phyloP scores from a whole-genome alignment of 2,888 invertebrate genomes.

The Caenorhabditis wallacei region DNA sequence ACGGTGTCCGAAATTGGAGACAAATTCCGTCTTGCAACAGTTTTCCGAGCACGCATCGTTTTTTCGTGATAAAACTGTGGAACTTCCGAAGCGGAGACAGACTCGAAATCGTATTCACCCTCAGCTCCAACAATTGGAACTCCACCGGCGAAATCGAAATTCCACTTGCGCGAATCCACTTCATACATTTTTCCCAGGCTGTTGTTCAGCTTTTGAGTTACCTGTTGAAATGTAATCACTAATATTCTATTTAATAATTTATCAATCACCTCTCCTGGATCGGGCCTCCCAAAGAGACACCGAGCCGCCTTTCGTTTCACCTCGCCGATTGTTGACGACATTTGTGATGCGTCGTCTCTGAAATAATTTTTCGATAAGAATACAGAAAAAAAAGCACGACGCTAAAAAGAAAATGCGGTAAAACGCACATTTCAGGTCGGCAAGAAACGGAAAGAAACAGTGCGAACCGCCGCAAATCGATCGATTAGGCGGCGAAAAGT shows the following conservation, averaged over 20 bases:
- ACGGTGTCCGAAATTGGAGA: constrained; percentile 41
- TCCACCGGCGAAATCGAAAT: constrained; percentile 54
- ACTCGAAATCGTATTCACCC: constrained; percentile 50
- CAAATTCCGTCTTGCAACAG: constrained; percentile 7
- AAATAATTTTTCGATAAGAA: constrained; percentile 40
- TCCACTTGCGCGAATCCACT: constrained; percentile 36
- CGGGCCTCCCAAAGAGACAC: constrained; percentile 60
- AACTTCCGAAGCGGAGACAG: constrained; percentile 39
- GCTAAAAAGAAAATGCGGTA: constrained; percentile 42
- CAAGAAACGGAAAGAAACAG: constrained; percentile 36
- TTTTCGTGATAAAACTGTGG: constrained; percentile 51
- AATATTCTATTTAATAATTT: not conserved
- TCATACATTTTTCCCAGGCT: constrained; percentile 24
- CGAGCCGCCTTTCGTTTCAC: constrained; percentile 44
- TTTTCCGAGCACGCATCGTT: constrained; percentile 28
- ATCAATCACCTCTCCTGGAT: constrained; percentile 40
- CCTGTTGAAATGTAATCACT: not conserved
- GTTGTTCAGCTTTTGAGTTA: constrained; percentile 12
- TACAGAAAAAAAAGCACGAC: constrained; percentile 1
- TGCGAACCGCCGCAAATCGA: constrained; percentile 48
- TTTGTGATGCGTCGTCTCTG: constrained; percentile 16
- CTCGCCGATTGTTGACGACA: constrained; percentile 35
- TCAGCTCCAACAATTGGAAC: constrained; percentile 36
- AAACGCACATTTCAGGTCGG: constrained; percentile 53
- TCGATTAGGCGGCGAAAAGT: constrained; percentile 51